A percentile compares a stretch with the other conserved stretches of the same genome.
phyloP scores from a whole-genome alignment of 2,113 vertebrate genomes.

The Pyxicephalus adspersus region DNA sequence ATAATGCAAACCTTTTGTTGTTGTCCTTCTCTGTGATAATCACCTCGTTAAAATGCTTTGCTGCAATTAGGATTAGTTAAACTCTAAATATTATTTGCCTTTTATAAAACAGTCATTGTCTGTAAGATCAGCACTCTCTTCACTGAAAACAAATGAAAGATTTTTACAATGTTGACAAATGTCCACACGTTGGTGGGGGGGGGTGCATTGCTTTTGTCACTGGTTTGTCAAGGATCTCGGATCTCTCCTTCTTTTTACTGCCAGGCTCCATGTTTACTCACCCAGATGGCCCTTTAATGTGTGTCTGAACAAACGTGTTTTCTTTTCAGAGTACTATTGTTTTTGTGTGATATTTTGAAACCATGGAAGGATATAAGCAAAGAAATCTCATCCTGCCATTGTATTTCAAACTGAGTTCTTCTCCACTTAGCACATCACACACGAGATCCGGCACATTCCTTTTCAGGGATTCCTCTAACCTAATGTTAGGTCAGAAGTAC shows the following conservation, averaged over 20 bases:
- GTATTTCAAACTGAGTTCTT: slow-evolving; percentile 11
- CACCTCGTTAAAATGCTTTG: too few species aligned
- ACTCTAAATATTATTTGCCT: background rate
- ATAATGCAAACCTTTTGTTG: too few species aligned
- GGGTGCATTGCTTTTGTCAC: slow-evolving; percentile 25
- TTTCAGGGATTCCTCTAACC: background rate
- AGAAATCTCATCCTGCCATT: slow-evolving; percentile 56
- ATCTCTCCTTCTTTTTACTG: slow-evolving; percentile 21
- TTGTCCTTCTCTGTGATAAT: too few species aligned
- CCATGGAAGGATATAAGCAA: slow-evolving; percentile 49
- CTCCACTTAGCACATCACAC: slow-evolving; percentile 4
- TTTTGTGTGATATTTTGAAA: slow-evolving; percentile 50
- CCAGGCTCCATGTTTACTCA: background rate
- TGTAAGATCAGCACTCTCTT: background rate
- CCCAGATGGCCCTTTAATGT: slow-evolving; percentile 26
- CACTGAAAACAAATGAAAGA: slow-evolving; percentile 25
- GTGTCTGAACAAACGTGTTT: slow-evolving; percentile 45
- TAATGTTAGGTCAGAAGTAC: too few species aligned
- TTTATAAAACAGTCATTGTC: slow-evolving; percentile 10
- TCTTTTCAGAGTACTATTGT: slow-evolving; percentile 47
- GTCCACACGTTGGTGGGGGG: background rate
- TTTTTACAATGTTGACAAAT: slow-evolving; percentile 25
- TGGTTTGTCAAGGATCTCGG: background rate
- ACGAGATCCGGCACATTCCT: background rate
- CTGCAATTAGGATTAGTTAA: slow-evolving; percentile 2